These are phyloP conservation scores for Xestoiulus laeticollis DNA, from an alignment of 2,888 invertebrate genomes.

Conservation along the genomic window DNA sequence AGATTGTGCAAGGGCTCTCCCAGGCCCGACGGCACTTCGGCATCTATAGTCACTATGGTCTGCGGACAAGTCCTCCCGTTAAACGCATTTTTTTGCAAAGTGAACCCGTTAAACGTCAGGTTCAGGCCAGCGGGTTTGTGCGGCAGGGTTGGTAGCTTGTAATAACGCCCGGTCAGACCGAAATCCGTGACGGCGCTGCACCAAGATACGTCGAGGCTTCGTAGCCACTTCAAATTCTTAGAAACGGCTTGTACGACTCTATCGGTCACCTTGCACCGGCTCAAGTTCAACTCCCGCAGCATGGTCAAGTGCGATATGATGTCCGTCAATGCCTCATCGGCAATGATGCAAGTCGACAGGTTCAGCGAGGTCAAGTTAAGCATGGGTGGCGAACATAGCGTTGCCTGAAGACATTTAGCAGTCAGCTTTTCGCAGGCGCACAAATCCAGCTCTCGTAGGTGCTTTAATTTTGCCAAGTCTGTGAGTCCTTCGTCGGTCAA, in stretches of 20 bases:
- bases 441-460: slow-evolving; percentile 72
- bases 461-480: slow-evolving; percentile 69
- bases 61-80: background rate
- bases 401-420: slow-evolving; percentile 71
- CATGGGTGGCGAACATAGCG: slow-evolving; percentile 65
- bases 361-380: slow-evolving; percentile 60
- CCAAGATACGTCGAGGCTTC: slow-evolving; percentile 72
- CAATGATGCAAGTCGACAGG: slow-evolving; percentile 65
- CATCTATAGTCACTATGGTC: background rate
- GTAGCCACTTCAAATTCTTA: slow-evolving; percentile 71
- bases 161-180: slow-evolving; percentile 75
- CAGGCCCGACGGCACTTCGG: background rate
- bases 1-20: slow-evolving; percentile 34
- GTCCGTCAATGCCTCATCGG: slow-evolving; percentile 71
- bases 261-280: slow-evolving; percentile 77
- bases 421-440: slow-evolving; percentile 75
- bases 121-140: background rate
- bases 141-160: background rate
- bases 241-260: slow-evolving; percentile 74
- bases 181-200: slow-evolving; percentile 76
- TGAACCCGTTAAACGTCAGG: background rate
- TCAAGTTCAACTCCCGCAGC: slow-evolving; percentile 72
- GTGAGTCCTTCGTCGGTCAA: slow-evolving; percentile 72
- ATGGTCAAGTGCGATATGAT: slow-evolving; percentile 71
- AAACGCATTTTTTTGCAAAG: background rate